phyloP scores from a whole-genome alignment of 1,140 invertebrate genomes.

The Venturia canescens region DNA sequence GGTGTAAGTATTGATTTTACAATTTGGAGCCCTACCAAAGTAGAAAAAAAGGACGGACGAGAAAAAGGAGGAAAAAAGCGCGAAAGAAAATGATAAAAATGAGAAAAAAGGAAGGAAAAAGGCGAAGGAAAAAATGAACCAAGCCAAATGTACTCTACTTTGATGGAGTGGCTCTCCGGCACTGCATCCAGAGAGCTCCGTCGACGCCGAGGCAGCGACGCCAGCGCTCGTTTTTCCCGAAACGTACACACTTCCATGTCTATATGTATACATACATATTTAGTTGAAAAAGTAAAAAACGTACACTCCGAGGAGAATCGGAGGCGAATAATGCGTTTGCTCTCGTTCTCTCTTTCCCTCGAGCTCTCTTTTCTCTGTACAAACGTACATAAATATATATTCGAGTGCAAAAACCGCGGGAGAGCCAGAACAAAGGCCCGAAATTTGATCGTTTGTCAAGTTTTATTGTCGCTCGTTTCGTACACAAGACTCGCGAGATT shows the following conservation, averaged over 20 bases:
- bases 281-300: no score
- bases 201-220: slow-evolving; percentile 31
- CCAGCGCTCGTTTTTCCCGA: slow-evolving; percentile 38
- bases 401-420: not conserved
- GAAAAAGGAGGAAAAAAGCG: not conserved
- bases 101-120: slow-evolving; percentile 70
- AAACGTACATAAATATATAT: not conserved
- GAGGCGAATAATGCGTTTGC: slow-evolving; percentile 49
- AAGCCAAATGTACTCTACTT: slow-evolving; percentile 75
- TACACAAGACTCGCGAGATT: slow-evolving; percentile 39
- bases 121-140: slow-evolving; percentile 70
- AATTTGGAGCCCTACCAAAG: slow-evolving; percentile 76
- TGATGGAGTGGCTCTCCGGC: slow-evolving; percentile 73
- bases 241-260: not conserved
- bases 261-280: slow-evolving; percentile 64
- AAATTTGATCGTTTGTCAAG: slow-evolving; percentile 76
- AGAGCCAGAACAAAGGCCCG: slow-evolving; percentile 69
- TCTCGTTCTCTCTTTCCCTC: not conserved
- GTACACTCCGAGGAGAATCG: slow-evolving; percentile 50
- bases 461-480: slow-evolving; percentile 68
- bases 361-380: no score
- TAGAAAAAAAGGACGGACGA: slow-evolving; percentile 74
- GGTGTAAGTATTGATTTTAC: slow-evolving; percentile 77
- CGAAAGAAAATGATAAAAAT: no score
- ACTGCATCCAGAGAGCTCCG: slow-evolving; percentile 2